Evolutionary conservation across 2,113 vertebrate species (phyloP).

Genomic region (Lipophrys pholis): DNA sequence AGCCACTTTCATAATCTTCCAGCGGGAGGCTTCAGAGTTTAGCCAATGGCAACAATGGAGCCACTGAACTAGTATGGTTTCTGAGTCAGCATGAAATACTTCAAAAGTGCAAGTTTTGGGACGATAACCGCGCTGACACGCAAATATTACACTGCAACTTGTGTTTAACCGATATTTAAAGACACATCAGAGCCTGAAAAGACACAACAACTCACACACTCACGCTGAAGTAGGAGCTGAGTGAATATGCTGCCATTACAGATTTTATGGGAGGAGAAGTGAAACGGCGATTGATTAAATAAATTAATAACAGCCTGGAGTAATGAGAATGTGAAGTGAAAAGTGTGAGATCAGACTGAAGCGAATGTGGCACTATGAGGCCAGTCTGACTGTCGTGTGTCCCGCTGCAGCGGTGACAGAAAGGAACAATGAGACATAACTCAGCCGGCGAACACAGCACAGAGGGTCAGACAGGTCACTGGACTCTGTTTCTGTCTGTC

Average conservation of each 20-base stretch:
- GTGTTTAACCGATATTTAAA: constrained; percentile 5
- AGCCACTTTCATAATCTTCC: constrained; percentile 65
- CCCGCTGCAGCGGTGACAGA: constrained; percentile 40
- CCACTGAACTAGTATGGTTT: constrained; percentile 24
- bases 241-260: constrained; percentile 39
- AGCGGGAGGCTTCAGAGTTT: constrained; percentile 41
- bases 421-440: constrained; percentile 57
- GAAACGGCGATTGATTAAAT: constrained; percentile 69
- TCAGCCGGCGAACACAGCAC: constrained; percentile 31
- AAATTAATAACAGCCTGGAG: constrained; percentile 62
- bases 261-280: constrained; percentile 15
- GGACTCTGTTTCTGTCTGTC: constrained; percentile 39
- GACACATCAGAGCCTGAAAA: constrained; percentile 12
- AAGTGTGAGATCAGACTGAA: constrained; percentile 68
- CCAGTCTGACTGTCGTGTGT: constrained; percentile 44
- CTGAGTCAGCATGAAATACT: constrained; percentile 44
- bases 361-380: constrained; percentile 72
- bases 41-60: constrained; percentile 48
- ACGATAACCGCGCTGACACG: neutral
- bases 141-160: neutral
- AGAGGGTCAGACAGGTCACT: constrained; percentile 53
- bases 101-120: constrained; percentile 17
- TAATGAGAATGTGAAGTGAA: constrained; percentile 67
- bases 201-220: neutral
- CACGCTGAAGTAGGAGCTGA: constrained; percentile 32